These are phyloP conservation scores for Thera britannica DNA, from an alignment of 2,888 invertebrate species.

Conservation along the genomic window DNA sequence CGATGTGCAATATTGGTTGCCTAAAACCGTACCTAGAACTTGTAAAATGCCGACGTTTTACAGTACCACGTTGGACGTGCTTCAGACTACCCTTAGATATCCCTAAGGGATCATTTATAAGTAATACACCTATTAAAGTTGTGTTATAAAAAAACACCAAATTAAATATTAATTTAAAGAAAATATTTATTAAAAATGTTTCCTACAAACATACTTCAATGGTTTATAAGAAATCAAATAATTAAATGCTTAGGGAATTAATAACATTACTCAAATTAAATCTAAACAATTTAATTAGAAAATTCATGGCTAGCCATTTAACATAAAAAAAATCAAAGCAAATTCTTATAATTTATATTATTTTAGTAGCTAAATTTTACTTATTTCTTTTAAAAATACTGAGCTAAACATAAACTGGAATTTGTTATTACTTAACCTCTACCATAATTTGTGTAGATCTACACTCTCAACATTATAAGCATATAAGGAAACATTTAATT, in stretches of 20 bases:
- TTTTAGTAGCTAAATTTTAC: not conserved
- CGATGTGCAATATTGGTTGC: no score
- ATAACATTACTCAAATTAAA: constrained; percentile 31
- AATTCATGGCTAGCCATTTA: constrained; percentile 11
- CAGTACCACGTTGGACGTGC: no score
- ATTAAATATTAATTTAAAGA: constrained; percentile 23
- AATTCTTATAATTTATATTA: constrained; percentile 17
- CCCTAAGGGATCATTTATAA: no score
- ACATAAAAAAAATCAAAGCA: constrained; percentile 6
- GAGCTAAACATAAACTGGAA: constrained; percentile 3
- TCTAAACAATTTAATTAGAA: constrained; percentile 7
- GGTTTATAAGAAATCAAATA: constrained; percentile 33
- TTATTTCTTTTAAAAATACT: constrained; percentile 5
- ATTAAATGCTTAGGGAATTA: constrained; percentile 39
- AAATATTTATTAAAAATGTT: constrained; percentile 30
- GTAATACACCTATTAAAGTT: no score
- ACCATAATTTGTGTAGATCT: no score
- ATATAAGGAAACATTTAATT: not conserved
- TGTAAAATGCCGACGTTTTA: no score
- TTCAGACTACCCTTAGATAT: no score
- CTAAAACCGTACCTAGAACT: no score
- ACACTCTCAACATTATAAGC: no score
- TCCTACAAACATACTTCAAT: constrained; percentile 25
- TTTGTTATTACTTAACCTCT: not conserved
- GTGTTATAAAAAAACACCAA: not conserved